Base-by-base conservation (phyloP, 2,797 vertebrate species). In the Xenopus petersii region DNA sequence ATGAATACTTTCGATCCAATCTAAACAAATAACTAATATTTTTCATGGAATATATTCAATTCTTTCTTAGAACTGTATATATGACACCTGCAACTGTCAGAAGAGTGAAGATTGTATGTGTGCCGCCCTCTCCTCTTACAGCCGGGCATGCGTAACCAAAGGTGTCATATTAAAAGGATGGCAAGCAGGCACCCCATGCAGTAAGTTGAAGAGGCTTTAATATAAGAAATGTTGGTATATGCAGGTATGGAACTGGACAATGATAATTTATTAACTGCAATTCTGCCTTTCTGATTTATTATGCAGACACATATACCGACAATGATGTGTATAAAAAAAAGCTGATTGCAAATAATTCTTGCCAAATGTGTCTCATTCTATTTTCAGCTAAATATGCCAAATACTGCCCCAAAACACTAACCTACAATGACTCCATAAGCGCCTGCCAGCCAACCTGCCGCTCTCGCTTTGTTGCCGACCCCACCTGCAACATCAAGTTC, bases 81-180 rank as follows among this genome's bases (percentile, higher is more conserved):
- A 97, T 76, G 94, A 97, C 73, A 96, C 91, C 0, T 99, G 97
- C 75, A 98, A 94, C 83, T 98, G 97, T 79, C 95, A 98, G 84
- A 95, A 89, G 87, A 98, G 89, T 0, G 95, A 99, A 80, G 93
- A 91, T 74, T 99, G 96, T 80, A 86, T 98, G 87, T 99, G 97
- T n/a, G 93, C 95, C 0, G 93, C 95, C 4, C 89, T 98, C 66
- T 97, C 96, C 49, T 92, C 95, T 21, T 98, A 98, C 0, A 92
- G 89, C 46, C 88, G 84, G 13, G 94, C 93, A 59, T 98, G 97
- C 33, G 89, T 93, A 0, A 77, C 87, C 54, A 93, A 91, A 83
- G 95, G 94, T 51, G 83, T 96, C 68, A 80, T 93, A 59, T 81
- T 98, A 79, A 75, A 71, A 0, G 89, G 86, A 73, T 92, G 91